These are phyloP conservation scores for Charanyca ferruginea DNA, from an alignment of 2,888 invertebrate species.

Conservation along the genomic window DNA sequence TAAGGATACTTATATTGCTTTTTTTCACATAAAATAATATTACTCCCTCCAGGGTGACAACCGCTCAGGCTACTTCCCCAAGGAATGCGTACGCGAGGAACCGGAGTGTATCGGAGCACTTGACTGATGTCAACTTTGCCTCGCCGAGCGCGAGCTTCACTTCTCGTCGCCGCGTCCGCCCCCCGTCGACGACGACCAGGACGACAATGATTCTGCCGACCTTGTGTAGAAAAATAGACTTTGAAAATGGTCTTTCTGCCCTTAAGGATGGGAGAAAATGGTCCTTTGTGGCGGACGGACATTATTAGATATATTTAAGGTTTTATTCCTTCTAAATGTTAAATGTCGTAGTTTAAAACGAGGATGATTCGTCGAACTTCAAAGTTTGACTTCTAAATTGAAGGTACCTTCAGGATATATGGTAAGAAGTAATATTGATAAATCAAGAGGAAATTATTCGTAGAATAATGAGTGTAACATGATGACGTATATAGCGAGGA, in stretches of 20 bases:
- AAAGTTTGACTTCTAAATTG: slow-evolving; percentile 26
- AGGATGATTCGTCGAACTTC: slow-evolving; percentile 2
- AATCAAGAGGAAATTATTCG: slow-evolving; percentile 13
- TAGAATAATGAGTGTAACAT: slow-evolving; percentile 20
- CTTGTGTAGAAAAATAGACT: slow-evolving; percentile 60
- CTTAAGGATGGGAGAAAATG: not conserved
- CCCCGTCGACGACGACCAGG: slow-evolving; percentile 43
- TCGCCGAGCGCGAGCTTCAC: slow-evolving; percentile 85
- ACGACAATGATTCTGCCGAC: slow-evolving; percentile 62
- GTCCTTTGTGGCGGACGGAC: slow-evolving; percentile 3
- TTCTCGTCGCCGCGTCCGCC: slow-evolving; percentile 65
- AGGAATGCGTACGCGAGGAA: slow-evolving; percentile 94
- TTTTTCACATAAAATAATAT: too few species aligned
- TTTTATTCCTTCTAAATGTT: slow-evolving; percentile 48
- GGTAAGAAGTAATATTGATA: not conserved
- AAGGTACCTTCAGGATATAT: too few species aligned
- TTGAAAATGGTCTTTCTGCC: not conserved
- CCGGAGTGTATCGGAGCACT: slow-evolving; percentile 89
- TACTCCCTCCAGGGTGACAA: slow-evolving; percentile 82
- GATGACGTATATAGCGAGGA: slow-evolving; percentile 4
- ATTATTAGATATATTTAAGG: slow-evolving; percentile 17
- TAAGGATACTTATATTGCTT: too few species aligned
- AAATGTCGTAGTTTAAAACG: slow-evolving; percentile 34
- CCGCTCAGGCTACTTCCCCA: slow-evolving; percentile 94
- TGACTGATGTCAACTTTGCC: slow-evolving; percentile 89